Evolutionary conservation across 2,113 vertebrate genomes (phyloP), one percentile per base, ranked within the genome.

Genomic region (Oncorhynchus clarkii): DNA sequence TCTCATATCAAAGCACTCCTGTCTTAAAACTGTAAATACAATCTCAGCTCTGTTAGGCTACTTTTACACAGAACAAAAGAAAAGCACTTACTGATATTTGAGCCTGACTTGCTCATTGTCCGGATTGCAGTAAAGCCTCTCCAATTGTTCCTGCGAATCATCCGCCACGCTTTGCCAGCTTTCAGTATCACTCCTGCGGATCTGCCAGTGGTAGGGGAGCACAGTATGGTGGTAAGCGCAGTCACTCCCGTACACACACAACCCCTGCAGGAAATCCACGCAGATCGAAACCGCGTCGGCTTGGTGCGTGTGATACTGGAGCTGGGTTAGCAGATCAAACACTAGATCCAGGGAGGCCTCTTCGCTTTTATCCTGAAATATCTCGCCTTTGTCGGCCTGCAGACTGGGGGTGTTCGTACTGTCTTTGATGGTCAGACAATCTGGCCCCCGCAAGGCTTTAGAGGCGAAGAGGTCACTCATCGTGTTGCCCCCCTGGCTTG

Each of bases 121-220:
- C 20, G 97, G 98, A 89, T 98, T 99, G 94, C 98, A 99, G 90
- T 97, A 99, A 70, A 99, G 96, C 87, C 97, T 95, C 88, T 99
- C 98, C 95, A 99, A 93, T 86, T 99, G 98, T 86, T 99, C 98
- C 92, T 99, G 98, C 71, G 97, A 95, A 79, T 99, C 97, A 67
- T 97, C 97, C 62, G 94, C 94, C 76, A 99, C 91, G 76, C 96
- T 98, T 81, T 99, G 97, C 98, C 98, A 99, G 2, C 87, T 89
- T 68, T 95, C 95, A 24, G 89, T 94, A 31, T 93, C 88, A 81
- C 92, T 95, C 84, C 93, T 94, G 89, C 92, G 95, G 91, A 99
- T 95, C 86, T 99, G 98, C 98, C 98, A 99, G 86, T 98, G 96
- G 81, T 97, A 99, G 1, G 98, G 97, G 76, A 99, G 87, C 57